Conservation (phyloP, 2,113 vertebrate genomes). For the Lipophrys pholis region DNA sequence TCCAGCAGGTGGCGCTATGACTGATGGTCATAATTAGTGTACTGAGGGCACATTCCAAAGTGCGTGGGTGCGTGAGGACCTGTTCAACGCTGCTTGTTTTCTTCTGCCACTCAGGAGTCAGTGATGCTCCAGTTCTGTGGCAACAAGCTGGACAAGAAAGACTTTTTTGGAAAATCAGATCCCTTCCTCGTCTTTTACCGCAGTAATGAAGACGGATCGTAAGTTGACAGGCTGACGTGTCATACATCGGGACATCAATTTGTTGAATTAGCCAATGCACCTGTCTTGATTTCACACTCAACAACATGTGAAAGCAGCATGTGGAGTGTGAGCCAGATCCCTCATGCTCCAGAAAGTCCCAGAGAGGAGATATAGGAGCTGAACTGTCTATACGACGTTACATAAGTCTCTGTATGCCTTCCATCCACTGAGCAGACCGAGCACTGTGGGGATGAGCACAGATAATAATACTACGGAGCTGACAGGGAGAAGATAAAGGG, state of each 20-base stretch:
- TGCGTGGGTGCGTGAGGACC: no score
- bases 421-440: slow-evolving; percentile 18
- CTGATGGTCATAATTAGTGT: no score
- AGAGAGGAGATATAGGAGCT: slow-evolving; percentile 30
- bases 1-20: no score
- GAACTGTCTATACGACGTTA: slow-evolving; percentile 45
- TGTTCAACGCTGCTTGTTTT: background rate
- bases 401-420: slow-evolving; percentile 37
- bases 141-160: slow-evolving; percentile 94
- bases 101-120: slow-evolving; percentile 83
- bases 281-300: background rate
- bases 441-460: slow-evolving; percentile 36
- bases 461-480: slow-evolving; percentile 39
- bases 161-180: slow-evolving; percentile 94
- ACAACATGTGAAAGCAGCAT: background rate
- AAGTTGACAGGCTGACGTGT: slow-evolving; percentile 60
- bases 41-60: no score
- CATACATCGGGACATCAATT: background rate
- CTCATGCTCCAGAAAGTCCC: slow-evolving; percentile 64
- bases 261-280: slow-evolving; percentile 12
- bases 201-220: slow-evolving; percentile 94
- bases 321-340: slow-evolving; percentile 5
- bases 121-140: slow-evolving; percentile 93
- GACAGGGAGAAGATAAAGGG: slow-evolving; percentile 38
- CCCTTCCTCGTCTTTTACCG: slow-evolving; percentile 92